Conservation (phyloP, 2,113 vertebrate species). For the Capreolus pygargus region DNA sequence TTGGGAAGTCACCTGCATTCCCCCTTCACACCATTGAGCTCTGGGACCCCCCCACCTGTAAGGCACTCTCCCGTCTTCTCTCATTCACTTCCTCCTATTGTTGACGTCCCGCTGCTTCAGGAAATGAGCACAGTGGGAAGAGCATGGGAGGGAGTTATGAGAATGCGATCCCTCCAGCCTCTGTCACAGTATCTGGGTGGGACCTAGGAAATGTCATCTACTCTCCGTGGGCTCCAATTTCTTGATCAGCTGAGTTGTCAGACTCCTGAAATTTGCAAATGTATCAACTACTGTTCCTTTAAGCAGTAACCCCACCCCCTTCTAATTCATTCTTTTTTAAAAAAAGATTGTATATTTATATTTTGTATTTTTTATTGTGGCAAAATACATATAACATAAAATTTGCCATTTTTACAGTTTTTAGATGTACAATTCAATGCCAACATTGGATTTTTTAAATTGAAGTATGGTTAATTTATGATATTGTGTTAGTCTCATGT, state of each 20-base stretch:
- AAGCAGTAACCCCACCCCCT: background rate
- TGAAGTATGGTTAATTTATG: background rate
- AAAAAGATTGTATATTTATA: background rate
- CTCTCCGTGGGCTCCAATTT: background rate
- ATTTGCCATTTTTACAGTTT: background rate
- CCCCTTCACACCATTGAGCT: background rate
- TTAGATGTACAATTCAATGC: background rate
- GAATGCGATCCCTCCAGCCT: background rate
- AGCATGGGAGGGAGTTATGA: background rate
- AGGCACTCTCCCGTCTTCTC: background rate
- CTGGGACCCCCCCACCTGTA: background rate
- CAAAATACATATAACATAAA: background rate
- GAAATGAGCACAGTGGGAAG: background rate
- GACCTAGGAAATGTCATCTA: background rate
- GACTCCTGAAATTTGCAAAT: background rate
- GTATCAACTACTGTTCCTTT: background rate
- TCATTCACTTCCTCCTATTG: rapidly evolving
- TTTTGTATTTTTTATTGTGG: background rate
- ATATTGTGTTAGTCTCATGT: background rate
- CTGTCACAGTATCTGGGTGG: background rate
- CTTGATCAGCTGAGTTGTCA: background rate
- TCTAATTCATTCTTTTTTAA: background rate
- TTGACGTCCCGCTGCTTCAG: background rate
- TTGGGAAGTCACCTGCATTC: background rate
- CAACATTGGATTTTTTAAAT: background rate